phyloP scores from a whole-genome alignment of 2,888 invertebrate species.

The Agonopterix arenella region DNA sequence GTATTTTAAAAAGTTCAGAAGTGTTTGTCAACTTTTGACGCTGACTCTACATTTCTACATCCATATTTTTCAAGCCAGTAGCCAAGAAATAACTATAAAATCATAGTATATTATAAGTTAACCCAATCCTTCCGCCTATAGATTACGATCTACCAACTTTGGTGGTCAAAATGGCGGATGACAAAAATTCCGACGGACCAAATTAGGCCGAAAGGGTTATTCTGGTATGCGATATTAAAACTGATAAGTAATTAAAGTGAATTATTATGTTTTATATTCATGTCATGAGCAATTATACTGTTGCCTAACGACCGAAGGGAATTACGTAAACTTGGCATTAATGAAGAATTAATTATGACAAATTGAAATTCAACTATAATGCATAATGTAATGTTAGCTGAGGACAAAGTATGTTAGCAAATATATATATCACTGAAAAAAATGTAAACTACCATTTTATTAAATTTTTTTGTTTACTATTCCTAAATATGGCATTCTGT shows the following conservation, averaged over 20 bases:
- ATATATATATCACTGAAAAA: too few species aligned
- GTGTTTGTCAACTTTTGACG: too few species aligned
- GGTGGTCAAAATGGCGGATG: conserved; percentile 28
- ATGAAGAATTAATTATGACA: conserved; percentile 28
- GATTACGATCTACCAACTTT: conserved; percentile 16
- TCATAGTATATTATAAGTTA: too few species aligned
- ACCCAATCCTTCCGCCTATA: too few species aligned
- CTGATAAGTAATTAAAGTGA: conserved; percentile 12
- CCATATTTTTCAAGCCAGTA: too few species aligned
- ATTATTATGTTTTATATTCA: conserved; percentile 39
- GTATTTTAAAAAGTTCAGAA: too few species aligned
- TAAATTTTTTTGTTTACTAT: too few species aligned
- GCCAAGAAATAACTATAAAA: too few species aligned
- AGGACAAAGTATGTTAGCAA: too few species aligned
- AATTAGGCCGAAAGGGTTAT: conserved; percentile 47
- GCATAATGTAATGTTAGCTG: not conserved
- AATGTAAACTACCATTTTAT: too few species aligned
- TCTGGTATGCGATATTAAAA: conserved; percentile 40
- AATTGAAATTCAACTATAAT: conserved; percentile 17
- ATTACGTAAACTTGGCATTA: not conserved
- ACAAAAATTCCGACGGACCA: conserved; percentile 35
- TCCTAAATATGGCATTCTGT: too few species aligned
- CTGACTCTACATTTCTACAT: too few species aligned
- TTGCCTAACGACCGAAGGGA: not conserved
- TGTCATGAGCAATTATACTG: conserved; percentile 28